A percentile compares a stretch with the other conserved stretches of the same genome.
These are phyloP conservation scores for Emberiza fucata DNA, from an alignment of 2,113 vertebrate species.

Conservation along the genomic window DNA sequence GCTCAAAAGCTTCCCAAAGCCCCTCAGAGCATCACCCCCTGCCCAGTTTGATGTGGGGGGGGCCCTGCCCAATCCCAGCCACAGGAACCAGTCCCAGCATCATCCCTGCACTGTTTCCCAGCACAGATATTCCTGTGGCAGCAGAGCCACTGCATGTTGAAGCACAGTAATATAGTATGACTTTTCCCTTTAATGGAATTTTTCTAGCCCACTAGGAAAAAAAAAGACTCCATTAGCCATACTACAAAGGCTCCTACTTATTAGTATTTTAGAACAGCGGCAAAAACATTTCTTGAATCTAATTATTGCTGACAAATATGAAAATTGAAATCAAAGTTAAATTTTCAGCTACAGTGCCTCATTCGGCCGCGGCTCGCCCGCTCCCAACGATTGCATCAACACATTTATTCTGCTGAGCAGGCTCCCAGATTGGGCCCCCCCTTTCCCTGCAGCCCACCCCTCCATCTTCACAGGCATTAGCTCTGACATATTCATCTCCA, in stretches of 20 bases:
- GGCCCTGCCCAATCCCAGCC: background rate
- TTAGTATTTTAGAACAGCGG: constrained; percentile 79
- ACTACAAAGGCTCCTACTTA: constrained; percentile 78
- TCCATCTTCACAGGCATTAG: constrained; percentile 68
- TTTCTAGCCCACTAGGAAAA: constrained; percentile 73
- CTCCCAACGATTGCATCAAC: constrained; percentile 57
- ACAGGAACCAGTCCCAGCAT: background rate
- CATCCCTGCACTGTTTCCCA: background rate
- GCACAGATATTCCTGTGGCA: background rate
- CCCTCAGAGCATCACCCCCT: background rate
- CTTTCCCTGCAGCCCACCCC: background rate
- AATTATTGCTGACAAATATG: constrained; percentile 86
- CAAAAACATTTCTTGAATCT: constrained; percentile 79
- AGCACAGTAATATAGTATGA: constrained; percentile 65
- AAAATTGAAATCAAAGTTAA: constrained; percentile 84
- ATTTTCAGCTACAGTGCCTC: constrained; percentile 76
- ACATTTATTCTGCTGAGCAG: constrained; percentile 52
- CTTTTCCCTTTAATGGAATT: constrained; percentile 76
- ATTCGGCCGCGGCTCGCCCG: constrained; percentile 22
- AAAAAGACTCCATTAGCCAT: constrained; percentile 73
- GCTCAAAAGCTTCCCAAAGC: background rate
- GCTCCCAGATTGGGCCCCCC: constrained; percentile 19
- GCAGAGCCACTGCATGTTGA: constrained; percentile 1
- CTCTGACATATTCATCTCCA: constrained; percentile 73
- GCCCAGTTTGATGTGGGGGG: fast-evolving